These are phyloP conservation scores for Pagrus major DNA, from an alignment of 2,113 vertebrate species.

Conservation along the genomic window DNA sequence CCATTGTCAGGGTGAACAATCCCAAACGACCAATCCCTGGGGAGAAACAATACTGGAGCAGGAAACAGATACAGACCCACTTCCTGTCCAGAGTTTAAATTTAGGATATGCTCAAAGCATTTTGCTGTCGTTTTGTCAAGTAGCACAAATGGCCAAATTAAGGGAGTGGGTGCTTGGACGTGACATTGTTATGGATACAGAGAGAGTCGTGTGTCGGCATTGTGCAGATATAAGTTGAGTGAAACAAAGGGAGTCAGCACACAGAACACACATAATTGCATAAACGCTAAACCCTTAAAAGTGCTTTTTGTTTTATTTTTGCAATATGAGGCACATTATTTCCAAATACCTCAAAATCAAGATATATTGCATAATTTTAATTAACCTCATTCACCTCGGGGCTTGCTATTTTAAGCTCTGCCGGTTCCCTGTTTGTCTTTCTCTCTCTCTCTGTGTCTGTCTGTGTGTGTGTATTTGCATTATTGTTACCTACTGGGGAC, in stretches of 20 bases:
- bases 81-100: constrained; percentile 79
- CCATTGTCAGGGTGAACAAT: constrained; percentile 81
- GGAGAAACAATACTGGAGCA: constrained; percentile 71
- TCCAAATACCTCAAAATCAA: constrained; percentile 21
- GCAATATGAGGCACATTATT: background rate
- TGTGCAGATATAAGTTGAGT: constrained; percentile 15
- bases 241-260: constrained; percentile 38
- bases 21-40: constrained; percentile 52
- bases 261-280: background rate
- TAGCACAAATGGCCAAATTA: constrained; percentile 41
- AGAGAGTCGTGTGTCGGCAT: constrained; percentile 24
- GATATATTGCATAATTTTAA: constrained; percentile 14
- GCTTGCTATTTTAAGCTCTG: constrained; percentile 54
- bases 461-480: too few relatives aligned
- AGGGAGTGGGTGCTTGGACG: constrained; percentile 5
- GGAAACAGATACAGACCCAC: constrained; percentile 78
- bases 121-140: constrained; percentile 39
- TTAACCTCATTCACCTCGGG: constrained; percentile 21
- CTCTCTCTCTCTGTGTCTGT: background rate
- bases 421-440: background rate
- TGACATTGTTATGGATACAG: constrained; percentile 60
- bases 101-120: constrained; percentile 44
- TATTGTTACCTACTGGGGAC: too few relatives aligned
- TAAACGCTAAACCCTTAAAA: background rate
- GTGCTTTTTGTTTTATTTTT: background rate